Percentiles rank a stretch among this genome's conserved stretches.
Conservation (phyloP, 2,797 vertebrate species). For the Gastrophryne carolinensis region DNA sequence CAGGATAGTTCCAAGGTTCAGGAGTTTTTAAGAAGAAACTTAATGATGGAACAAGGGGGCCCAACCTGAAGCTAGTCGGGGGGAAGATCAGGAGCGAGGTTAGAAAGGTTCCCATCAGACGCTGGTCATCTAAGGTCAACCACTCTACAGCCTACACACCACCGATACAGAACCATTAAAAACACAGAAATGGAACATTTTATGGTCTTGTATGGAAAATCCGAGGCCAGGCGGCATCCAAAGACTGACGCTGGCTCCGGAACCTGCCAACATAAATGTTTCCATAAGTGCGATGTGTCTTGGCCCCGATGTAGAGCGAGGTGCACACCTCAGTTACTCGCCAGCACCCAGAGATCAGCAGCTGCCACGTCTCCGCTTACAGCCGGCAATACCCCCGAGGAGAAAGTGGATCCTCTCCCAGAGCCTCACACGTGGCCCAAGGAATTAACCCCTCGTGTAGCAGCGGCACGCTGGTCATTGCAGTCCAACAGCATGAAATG, state of each 20-base stretch:
- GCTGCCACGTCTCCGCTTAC: conserved; percentile 37
- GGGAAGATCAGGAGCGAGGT: too few species aligned
- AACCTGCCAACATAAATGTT: conserved; percentile 36
- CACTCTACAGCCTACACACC: too few species aligned
- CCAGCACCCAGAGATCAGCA: conserved; percentile 26
- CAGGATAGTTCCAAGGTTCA: too few species aligned
- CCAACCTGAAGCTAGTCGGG: too few species aligned
- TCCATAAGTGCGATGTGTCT: conserved; percentile 16
- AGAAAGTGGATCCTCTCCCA: conserved; percentile 32
- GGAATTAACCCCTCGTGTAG: conserved; percentile 8
- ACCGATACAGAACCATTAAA: too few species aligned
- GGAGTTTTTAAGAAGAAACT: too few species aligned
- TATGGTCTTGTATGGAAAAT: background rate
- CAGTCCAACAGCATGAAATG: background rate
- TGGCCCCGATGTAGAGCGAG: conserved; percentile 7
- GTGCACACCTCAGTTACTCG: conserved; percentile 15
- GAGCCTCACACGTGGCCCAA: conserved; percentile 12
- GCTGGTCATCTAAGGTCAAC: too few species aligned
- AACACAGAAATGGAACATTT: too few species aligned
- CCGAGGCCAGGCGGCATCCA: background rate
- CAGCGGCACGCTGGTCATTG: background rate
- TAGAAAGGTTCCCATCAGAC: too few species aligned
- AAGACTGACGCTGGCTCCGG: background rate
- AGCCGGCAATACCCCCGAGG: conserved; percentile 3
- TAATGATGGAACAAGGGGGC: too few species aligned